Evolutionary conservation across 1,140 invertebrate species (phyloP), one percentile per base, ranked within the genome.

Genomic region (Thaumatotibia leucotreta): DNA sequence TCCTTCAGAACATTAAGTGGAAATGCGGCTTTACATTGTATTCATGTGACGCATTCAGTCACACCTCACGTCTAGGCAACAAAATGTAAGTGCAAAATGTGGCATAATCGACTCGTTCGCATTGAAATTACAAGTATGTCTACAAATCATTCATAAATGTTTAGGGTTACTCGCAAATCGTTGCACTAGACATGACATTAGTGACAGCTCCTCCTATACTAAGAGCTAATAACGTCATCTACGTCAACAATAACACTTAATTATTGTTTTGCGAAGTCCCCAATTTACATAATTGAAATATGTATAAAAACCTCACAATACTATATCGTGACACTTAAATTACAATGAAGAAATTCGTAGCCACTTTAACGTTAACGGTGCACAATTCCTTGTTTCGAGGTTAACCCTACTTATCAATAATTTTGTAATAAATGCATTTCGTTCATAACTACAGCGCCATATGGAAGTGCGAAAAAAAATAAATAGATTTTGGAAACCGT

Each of bases 351-450:
- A 86, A 84, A 88, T 87, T 84, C 88, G 82, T 82, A 80, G 74
- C 82, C 78, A 84, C 78, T 77, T 64, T 64, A 49, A 58, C 52
- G 52, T 58, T 31, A 77, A 83, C 79, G 80, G 80, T 82, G 82
- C 78, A 86, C 86, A 90, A 90, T 90, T 90, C 86, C 88, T 85
- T 81, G 72, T 72, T 79, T 77, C 71, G 74, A 83, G 75, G 75
- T 78, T 78, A 69, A 70, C 75, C 50, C 76, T 54, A 72, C 72
- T 79, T 75, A 70, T 72, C 10, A 52, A 52, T 58, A 58, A 58
- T 58, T 58, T 58, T 58, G 52, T 58, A 58, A 58, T 73, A 76
- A 78, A 67, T 72, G 61, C 17, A 63, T 72, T 78, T 63, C n/a
- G 11, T 17, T 31, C 39, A 20, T 10, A 52, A 23, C 23, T 27